Base-by-base conservation (phyloP, 1,140 invertebrate species). In the Sycophaga agraensis region DNA sequence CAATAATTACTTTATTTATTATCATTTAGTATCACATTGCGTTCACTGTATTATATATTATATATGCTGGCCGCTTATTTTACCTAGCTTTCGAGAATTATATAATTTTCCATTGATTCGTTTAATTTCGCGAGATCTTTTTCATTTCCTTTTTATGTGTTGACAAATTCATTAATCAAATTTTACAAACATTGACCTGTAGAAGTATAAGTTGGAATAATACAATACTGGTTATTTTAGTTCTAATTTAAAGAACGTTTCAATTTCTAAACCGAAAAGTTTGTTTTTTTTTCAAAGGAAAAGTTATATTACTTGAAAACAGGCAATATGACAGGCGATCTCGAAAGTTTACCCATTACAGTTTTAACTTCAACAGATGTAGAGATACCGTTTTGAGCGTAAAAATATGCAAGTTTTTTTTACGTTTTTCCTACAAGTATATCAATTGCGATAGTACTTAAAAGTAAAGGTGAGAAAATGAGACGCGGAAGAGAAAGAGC, bases 21-120 rank as follows among this genome's bases (percentile, higher is more conserved):
- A 78, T 78, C 72, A 79, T 79, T 81, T 81, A 81, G 77, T 81
- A 81, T 81, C 79, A 81, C 77, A 81, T 79, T 79, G 74, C 73
- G 75, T 79, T 79, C 74, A 79, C 74, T 76, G 70, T 79, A 65
- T 54, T 63, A 21, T 59, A 54, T 51, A 59, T 63, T 63, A 57
- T 50, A 66, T 73, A 72, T 79, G 72, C 75, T 78, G 76, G 75
- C 75, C 75, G 69, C 73, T 63, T 68, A 63, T 66, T 68, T 68
- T 74, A 68, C 71, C 72, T 77, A 73, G 70, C 74, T 75, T 70
- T 69, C 68, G 71, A 75, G 68, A 72, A 68, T 70, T n/a, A n/a
- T n/a, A n/a, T n/a, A n/a, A n/a, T n/a, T n/a, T n/a, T n/a, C n/a
- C n/a, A n/a, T n/a, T n/a, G n/a, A n/a, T n/a, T n/a, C n/a, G n/a